Evolutionary conservation across 2,888 invertebrate species (phyloP), one percentile per base, ranked within the genome.

Genomic region (Philaethria dido): DNA sequence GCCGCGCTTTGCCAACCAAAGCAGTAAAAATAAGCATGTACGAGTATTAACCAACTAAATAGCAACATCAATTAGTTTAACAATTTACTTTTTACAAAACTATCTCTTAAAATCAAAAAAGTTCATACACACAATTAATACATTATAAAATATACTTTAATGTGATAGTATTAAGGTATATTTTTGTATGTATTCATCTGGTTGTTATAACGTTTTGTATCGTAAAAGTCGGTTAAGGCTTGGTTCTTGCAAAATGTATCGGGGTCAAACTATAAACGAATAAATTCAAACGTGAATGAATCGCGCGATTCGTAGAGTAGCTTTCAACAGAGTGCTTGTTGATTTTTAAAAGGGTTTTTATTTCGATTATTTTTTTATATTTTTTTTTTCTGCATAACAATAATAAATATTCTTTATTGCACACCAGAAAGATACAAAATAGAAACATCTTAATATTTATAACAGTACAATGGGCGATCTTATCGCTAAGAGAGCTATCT

Each of bases 221-320:
- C 16, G 42, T 18, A 60, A 62, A 61, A 60, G 62, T 20, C 68
- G 64, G 69, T 69, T 71, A 73, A 75, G 78, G 78, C 75, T 78
- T 72, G 77, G 76, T 71, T 65, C 61, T 80, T 81, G 76, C 81
- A 72, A 80, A 81, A 81, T 74, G 69, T 75, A 80, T 80, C 77
- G 75, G 70, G 81, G 81, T 81, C 80, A 77, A 63, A 71, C 75
- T 71, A 76, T 78, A 78, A 77, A 78, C 77, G 76, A 74, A 72
- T 78, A 73, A 78, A 73, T 77, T 76, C 74, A 67, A 69, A 77
- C 69, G 70, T 75, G 77, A 76, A 77, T 76, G 77, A 74, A 73
- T 71, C 63, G 70, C 64, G 68, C 54, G 54, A 61, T 66, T 62
- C 66, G n/a, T 62, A 73, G 75, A 70, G 73, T 69, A 71, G 64